Evolutionary conservation across 1,140 invertebrate species (phyloP), one percentile per base, ranked within the genome.

Genomic region (Bathynomus jamesi): DNA sequence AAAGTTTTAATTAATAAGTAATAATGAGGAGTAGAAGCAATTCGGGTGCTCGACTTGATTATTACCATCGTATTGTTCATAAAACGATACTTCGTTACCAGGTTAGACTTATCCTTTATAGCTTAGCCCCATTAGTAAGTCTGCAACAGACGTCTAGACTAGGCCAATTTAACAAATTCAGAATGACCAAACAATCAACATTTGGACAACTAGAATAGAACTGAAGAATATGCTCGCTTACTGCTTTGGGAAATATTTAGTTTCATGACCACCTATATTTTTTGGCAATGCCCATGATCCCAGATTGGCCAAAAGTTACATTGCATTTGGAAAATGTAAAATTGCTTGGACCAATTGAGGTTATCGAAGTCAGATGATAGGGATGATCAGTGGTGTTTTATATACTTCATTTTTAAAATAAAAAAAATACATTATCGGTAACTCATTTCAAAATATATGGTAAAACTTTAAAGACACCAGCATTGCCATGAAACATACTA

Each of bases 11-110:
- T 25, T n/a, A n/a, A 28, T 31, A 3, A 5, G 10, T 28, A 27
- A 81, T 73, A 67, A 95, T 96, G 92, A 87, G 94, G 79, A 95
- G 90, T 78, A 86, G 95, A 79, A 95, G 93, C 82, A 95, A 96
- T 86, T 96, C 94, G 0, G 94, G 95, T 4, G 93, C 95, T 29
- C 89, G 94, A 69, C 83, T 98, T 81, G 95, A 98, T 82, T 96
- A 96, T 82, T 98, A 96, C 81, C 93, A 97, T 79, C 85, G 94
- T 70, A 87, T 96, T 70, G 90, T 98, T 2, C 90, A 95, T 72
- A 92, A 91, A 82, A 88, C 95, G 71, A 97, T 98, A 80, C 88
- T 98, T 83, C 87, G 89, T 74, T 89, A 96, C 82, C 95, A 89
- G 83, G 87, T 88, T 81, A 78, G 10, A 30, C 21, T n/a, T 65